Conservation (phyloP, 1,140 invertebrate genomes). For the Eriocheir sinensis region DNA sequence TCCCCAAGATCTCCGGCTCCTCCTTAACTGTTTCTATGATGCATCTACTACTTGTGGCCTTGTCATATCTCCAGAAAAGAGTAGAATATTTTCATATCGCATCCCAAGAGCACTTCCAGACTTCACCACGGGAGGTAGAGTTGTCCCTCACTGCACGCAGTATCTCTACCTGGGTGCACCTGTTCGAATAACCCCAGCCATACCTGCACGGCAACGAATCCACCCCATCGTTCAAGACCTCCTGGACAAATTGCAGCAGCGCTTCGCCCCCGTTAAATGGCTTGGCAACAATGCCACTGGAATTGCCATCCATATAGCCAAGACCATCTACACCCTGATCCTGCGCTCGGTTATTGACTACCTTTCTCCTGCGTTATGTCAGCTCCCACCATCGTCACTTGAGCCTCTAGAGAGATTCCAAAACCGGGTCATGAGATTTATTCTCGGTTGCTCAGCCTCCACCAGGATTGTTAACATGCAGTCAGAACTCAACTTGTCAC, state of each 20-base stretch:
- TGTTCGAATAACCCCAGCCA: neutral
- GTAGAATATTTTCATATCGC: conserved; percentile 28
- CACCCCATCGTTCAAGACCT: conserved; percentile 43
- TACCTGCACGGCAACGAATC: neutral
- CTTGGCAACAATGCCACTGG: neutral
- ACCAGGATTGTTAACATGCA: conserved; percentile 54
- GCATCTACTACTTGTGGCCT: neutral
- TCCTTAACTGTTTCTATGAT: conserved; percentile 46
- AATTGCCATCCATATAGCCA: neutral
- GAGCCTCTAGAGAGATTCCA: neutral
- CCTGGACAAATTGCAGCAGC: neutral
- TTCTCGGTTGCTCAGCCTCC: conserved; percentile 41
- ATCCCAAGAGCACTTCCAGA: conserved; percentile 42
- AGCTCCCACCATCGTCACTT: neutral
- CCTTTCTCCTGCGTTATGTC: neutral
- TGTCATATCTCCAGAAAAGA: conserved; percentile 41
- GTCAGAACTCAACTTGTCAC: neutral
- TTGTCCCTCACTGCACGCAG: neutral
- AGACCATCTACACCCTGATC: no score
- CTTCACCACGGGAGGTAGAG: neutral
- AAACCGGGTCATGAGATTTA: neutral
- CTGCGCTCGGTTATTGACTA: neutral
- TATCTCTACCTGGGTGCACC: neutral
- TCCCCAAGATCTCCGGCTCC: conserved; percentile 18
- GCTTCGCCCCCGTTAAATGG: neutral